A percentile compares a stretch with the other conserved stretches of the same genome.
phyloP scores from a whole-genome alignment of 2,113 vertebrate species.

The Nerophis ophidion region DNA sequence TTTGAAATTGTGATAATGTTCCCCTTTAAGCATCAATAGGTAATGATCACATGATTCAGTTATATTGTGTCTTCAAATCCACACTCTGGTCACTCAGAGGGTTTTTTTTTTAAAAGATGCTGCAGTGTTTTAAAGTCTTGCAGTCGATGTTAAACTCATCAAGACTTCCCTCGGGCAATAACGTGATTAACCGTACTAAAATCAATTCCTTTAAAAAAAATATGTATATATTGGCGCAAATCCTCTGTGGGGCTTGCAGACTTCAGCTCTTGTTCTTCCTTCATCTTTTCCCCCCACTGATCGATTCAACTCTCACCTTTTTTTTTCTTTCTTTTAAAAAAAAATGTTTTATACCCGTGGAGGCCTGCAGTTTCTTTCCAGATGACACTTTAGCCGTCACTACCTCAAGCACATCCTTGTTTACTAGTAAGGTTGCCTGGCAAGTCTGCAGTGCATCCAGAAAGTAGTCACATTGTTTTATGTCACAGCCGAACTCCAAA shows the following conservation, averaged over 20 bases:
- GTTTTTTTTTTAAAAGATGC: not conserved
- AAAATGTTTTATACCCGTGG: too few relatives aligned
- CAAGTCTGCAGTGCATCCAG: too few relatives aligned
- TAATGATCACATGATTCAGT: too few relatives aligned
- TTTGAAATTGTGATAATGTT: too few relatives aligned
- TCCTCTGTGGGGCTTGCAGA: slow-evolving; percentile 21
- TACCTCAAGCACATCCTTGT: slow-evolving; percentile 35
- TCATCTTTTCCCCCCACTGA: slow-evolving; percentile 6
- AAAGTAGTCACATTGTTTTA: too few relatives aligned
- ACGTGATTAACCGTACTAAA: slow-evolving; percentile 45
- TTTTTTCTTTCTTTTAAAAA: slow-evolving; percentile 1
- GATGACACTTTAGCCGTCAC: slow-evolving; percentile 27
- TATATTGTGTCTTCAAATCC: too few relatives aligned
- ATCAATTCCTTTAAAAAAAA: slow-evolving; percentile 17
- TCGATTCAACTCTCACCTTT: slow-evolving; percentile 37
- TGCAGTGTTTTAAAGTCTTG: slow-evolving; percentile 15
- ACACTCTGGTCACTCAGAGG: too few relatives aligned
- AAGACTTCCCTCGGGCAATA: slow-evolving; percentile 26
- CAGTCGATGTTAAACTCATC: slow-evolving; percentile 53
- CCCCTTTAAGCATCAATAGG: too few relatives aligned
- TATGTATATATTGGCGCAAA: slow-evolving; percentile 39
- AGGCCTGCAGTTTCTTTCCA: slow-evolving; percentile 23
- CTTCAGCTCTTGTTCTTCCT: slow-evolving; percentile 19
- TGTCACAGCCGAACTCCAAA: too few relatives aligned
- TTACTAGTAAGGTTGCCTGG: slow-evolving; percentile 33